These are phyloP conservation scores for Oenanthe oenanthe DNA, from an alignment of 2,113 vertebrate species.

Conservation along the genomic window DNA sequence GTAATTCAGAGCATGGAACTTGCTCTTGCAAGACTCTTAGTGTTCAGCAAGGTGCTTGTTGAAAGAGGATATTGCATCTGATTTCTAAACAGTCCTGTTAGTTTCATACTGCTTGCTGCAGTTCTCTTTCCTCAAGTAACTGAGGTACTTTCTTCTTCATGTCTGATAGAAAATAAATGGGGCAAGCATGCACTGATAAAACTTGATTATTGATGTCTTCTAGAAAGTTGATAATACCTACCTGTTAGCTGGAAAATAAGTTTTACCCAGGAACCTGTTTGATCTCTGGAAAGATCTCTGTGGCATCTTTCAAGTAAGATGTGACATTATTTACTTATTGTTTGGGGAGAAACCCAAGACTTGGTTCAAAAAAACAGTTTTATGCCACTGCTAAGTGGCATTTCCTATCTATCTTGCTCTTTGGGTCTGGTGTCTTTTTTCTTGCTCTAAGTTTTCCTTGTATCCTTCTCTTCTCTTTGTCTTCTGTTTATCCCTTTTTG, in stretches of 20 bases:
- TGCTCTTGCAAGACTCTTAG: background rate
- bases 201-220: background rate
- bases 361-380: background rate
- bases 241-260: background rate
- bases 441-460: rapidly evolving
- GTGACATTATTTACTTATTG: background rate
- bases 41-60: background rate
- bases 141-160: background rate
- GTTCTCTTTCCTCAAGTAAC: background rate
- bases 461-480: background rate
- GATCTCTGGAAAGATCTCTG: background rate
- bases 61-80: background rate
- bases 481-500: background rate
- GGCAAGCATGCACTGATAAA: background rate
- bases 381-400: background rate
- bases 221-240: background rate
- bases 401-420: background rate
- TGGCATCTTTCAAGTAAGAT: background rate
- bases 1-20: background rate
- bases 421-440: background rate
- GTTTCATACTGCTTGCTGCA: background rate
- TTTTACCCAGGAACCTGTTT: background rate
- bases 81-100: background rate
- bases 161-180: background rate
- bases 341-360: background rate